Conservation (phyloP, 2,888 invertebrate genomes). For the Cephalotes varians region DNA sequence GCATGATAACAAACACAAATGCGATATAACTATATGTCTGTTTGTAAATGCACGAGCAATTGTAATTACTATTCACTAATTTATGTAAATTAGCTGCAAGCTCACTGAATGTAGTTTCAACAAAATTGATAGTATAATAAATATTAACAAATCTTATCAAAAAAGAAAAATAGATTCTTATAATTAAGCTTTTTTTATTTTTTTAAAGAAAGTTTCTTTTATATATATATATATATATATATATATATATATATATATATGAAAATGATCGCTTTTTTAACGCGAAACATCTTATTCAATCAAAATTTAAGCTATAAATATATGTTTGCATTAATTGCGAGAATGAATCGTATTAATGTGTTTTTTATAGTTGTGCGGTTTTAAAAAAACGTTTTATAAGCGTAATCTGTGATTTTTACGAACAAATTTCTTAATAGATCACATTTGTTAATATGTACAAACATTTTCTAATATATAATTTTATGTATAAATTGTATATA, state of each 20-base stretch:
- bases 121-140: not conserved
- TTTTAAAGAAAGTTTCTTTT: no score
- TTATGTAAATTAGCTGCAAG: not conserved
- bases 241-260: not conserved
- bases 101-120: not conserved
- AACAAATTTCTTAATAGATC: not conserved
- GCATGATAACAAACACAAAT: not conserved
- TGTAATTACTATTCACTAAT: not conserved
- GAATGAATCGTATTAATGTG: not conserved
- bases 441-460: constrained; percentile 9
- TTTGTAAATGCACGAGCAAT: not conserved
- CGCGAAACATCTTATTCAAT: not conserved
- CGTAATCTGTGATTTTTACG: constrained; percentile 3
- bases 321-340: not conserved
- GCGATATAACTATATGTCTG: not conserved
- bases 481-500: not conserved
- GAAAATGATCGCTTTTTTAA: not conserved
- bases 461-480: constrained; percentile 6
- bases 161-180: not conserved
- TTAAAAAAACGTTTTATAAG: not conserved
- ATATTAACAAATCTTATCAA: not conserved
- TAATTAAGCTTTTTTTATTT: not conserved
- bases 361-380: not conserved
- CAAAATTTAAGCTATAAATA: not conserved
- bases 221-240: not conserved